These are phyloP conservation scores for Caligus rogercresseyi DNA, from an alignment of 1,140 invertebrate species.

Conservation along the genomic window DNA sequence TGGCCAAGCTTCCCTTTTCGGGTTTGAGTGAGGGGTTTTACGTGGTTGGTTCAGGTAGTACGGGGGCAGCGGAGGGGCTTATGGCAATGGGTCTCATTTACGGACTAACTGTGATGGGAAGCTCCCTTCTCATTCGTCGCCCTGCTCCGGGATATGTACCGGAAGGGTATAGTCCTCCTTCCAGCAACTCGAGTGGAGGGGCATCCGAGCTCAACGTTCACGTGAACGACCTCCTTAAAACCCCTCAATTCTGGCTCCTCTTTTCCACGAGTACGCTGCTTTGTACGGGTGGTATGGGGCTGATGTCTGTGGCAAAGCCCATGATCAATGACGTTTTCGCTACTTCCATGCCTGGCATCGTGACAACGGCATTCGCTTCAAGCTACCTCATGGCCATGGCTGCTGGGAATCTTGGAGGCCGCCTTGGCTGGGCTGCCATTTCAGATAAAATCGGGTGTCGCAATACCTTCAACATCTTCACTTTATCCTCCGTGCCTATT, in stretches of 20 bases:
- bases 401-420: constrained; percentile 13
- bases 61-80: constrained; percentile 6
- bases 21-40: constrained; percentile 18
- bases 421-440: constrained; percentile 18
- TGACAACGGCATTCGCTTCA: constrained; percentile 7
- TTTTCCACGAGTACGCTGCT: constrained; percentile 16
- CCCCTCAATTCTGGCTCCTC: constrained; percentile 19
- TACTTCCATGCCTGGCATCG: constrained; percentile 12
- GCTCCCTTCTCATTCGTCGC: constrained; percentile 1
- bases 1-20: constrained; percentile 17
- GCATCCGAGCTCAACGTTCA: constrained; percentile 14
- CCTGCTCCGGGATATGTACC: constrained; percentile 12
- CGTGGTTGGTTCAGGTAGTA: constrained; percentile 14
- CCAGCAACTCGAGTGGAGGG: not conserved
- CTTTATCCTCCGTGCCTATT: constrained; percentile 13
- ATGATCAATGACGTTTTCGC: constrained; percentile 18
- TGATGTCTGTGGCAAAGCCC: constrained; percentile 20
- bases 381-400: constrained; percentile 18
- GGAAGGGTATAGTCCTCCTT: constrained; percentile 6
- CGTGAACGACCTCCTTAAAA: constrained; percentile 7
- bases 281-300: constrained; percentile 17
- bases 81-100: constrained; percentile 10
- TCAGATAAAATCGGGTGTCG: constrained; percentile 19
- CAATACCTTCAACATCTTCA: constrained; percentile 17
- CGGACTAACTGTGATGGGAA: not conserved